phyloP scores from a whole-genome alignment of 2,113 vertebrate species.

The Tetraodon nigroviridis region DNA sequence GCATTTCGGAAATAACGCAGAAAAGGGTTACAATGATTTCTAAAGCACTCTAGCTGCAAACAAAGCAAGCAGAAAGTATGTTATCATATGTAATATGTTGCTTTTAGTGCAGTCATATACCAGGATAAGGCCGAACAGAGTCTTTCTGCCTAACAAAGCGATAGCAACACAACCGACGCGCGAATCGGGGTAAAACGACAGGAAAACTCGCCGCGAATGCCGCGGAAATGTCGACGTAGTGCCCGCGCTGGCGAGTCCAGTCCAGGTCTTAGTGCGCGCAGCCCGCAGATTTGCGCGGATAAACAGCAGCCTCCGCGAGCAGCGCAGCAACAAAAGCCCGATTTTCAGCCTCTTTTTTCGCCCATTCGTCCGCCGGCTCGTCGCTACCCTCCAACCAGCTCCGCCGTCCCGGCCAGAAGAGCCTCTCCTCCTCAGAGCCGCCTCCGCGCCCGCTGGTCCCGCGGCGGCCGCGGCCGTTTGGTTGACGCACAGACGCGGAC shows the following conservation, averaged over 20 bases:
- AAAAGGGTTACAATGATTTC: not conserved
- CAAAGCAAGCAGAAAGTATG: not conserved
- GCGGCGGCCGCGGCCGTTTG: not conserved
- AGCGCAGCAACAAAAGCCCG: slow-evolving; percentile 23
- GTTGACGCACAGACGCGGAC: slow-evolving; percentile 39
- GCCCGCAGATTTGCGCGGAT: slow-evolving; percentile 58
- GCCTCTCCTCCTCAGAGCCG: too few species aligned
- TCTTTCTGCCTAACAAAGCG: not conserved
- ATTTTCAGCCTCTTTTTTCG: not conserved
- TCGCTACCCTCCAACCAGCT: not conserved
- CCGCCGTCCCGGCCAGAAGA: not conserved
- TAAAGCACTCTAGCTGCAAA: not conserved
- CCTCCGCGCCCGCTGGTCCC: not conserved
- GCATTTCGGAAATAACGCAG: not conserved
- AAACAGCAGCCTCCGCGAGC: slow-evolving; percentile 38
- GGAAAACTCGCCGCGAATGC: fast-evolving
- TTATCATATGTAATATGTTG: not conserved
- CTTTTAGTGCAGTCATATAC: not conserved
- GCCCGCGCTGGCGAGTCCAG: slow-evolving; percentile 44
- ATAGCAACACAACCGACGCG: not conserved
- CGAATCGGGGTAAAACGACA: not conserved
- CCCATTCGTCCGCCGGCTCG: not conserved
- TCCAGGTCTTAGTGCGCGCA: slow-evolving; percentile 63
- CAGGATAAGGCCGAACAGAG: not conserved
- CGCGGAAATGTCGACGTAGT: not conserved